Base-by-base conservation (phyloP, 2,113 vertebrate species). In the Paramisgurnus dabryanus region DNA sequence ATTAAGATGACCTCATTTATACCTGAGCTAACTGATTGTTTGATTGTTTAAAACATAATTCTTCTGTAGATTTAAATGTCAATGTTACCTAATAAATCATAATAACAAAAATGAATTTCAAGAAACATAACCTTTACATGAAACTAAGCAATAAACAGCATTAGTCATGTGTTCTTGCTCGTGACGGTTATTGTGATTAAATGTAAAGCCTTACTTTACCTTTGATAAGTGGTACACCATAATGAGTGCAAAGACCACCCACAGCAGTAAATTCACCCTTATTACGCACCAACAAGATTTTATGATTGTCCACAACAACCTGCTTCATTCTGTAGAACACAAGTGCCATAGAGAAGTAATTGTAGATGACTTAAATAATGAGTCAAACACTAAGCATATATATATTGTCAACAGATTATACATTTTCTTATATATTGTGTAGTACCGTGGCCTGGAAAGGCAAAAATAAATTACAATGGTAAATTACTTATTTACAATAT, bases 191-290 rank as follows among this genome's bases (percentile, higher is more conserved):
- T 22, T 40, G 41, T 7, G 13, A 67, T 12, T 18, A 7, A 72
- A 13, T 11, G 27, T 15, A 39, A 43, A 49, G 53, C 8, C 3
- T 22, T 3, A 11, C 3, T 41, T 83, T 86, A 96, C 96, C 96
- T 93, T 94, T 95, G 78, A 91, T 84, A 40, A 97, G 92, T 0
- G 95, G 93, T 4, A 92, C 95, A 0, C 90, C 93, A 0, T 93
- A 94, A 73, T 97, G 96, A 7, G 95, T 88, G 68, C 96, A 97
- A 66, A n/a, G 87, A 89, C 89, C 92, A 53, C 96, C 95, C n/a
- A 96, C 67, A 4, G 95, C 96, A 0, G 80, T 89, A 89, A 94
- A 94, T 80, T 87, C 87, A 60, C 87, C 93, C 64, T 79, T 83
- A 27, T 84, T 93, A 50, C 91, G 90, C 75, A 95, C 89, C 76